These are phyloP conservation scores for Arion vulgaris DNA, from an alignment of 1,140 invertebrate species.

Conservation along the genomic window DNA sequence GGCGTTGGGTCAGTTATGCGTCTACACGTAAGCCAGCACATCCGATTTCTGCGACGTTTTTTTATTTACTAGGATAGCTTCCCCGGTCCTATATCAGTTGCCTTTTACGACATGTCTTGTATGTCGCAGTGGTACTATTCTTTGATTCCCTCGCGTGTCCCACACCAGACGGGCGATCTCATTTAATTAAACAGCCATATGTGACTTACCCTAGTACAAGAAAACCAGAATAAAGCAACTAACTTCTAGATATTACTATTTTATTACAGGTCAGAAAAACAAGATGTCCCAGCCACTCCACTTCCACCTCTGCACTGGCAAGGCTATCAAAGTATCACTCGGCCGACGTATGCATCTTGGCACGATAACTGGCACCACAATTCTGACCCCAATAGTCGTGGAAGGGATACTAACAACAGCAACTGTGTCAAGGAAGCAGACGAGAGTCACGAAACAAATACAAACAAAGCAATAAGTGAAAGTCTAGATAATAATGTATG, in stretches of 20 bases:
- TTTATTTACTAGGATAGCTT: too few relatives aligned
- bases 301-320: conserved; percentile 14
- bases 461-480: not conserved
- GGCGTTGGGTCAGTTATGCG: too few relatives aligned
- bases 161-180: too few relatives aligned
- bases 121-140: too few relatives aligned
- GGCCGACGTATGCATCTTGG: conserved; percentile 26
- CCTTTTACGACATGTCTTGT: too few relatives aligned
- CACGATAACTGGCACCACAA: conserved; percentile 6
- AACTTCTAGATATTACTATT: not conserved
- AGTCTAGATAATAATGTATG: not conserved
- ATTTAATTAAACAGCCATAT: too few relatives aligned
- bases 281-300: conserved; percentile 6
- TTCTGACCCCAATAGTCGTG: not conserved
- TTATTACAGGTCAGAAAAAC: not conserved
- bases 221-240: too few relatives aligned
- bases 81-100: too few relatives aligned
- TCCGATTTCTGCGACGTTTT: too few relatives aligned
- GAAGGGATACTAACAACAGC: not conserved
- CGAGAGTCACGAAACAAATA: not conserved
- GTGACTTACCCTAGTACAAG: too few relatives aligned
- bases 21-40: too few relatives aligned
- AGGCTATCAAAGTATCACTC: not conserved
- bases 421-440: not conserved
- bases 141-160: too few relatives aligned